These are phyloP conservation scores for Steinernema scapterisci DNA, from an alignment of 2,888 invertebrate species.

Conservation along the genomic window DNA sequence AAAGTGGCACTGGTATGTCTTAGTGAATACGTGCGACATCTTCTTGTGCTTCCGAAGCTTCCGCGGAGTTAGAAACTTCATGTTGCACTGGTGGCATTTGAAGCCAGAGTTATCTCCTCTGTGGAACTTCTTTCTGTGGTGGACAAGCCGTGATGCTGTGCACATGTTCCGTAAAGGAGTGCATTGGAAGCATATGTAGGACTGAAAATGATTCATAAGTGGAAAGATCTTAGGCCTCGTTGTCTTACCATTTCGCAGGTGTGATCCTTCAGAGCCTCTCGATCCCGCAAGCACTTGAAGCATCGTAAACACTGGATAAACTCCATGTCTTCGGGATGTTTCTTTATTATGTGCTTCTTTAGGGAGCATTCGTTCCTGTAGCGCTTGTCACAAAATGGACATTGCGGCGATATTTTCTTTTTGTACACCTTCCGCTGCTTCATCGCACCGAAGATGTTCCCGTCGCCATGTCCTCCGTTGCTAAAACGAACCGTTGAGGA, in stretches of 20 bases:
- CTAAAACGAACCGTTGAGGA: neutral
- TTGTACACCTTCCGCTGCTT: constrained; percentile 58
- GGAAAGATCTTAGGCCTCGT: neutral
- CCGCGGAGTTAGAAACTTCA: constrained; percentile 67
- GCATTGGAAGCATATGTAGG: constrained; percentile 66
- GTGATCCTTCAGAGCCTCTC: constrained; percentile 55
- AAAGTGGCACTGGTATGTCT: constrained; percentile 67
- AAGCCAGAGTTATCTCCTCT: constrained; percentile 63
- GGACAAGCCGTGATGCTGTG: constrained; percentile 49
- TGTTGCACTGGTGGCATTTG: constrained; percentile 64
- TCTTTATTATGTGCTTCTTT: constrained; percentile 64
- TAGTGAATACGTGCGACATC: constrained; percentile 67
- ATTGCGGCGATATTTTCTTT: constrained; percentile 67
- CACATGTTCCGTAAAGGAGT: constrained; percentile 65
- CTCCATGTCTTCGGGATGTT: constrained; percentile 64
- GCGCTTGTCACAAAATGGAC: constrained; percentile 68
- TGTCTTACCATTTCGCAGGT: constrained; percentile 60
- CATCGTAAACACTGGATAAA: constrained; percentile 66
- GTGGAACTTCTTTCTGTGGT: constrained; percentile 53
- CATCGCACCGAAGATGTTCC: constrained; percentile 49
- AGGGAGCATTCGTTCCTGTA: constrained; percentile 67
- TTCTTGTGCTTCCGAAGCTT: constrained; percentile 67
- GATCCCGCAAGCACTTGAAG: constrained; percentile 57
- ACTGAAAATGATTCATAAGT: constrained; percentile 42
- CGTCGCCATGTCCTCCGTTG: neutral